phyloP scores from a whole-genome alignment of 2,888 invertebrate species.

The Mythimna impura region DNA sequence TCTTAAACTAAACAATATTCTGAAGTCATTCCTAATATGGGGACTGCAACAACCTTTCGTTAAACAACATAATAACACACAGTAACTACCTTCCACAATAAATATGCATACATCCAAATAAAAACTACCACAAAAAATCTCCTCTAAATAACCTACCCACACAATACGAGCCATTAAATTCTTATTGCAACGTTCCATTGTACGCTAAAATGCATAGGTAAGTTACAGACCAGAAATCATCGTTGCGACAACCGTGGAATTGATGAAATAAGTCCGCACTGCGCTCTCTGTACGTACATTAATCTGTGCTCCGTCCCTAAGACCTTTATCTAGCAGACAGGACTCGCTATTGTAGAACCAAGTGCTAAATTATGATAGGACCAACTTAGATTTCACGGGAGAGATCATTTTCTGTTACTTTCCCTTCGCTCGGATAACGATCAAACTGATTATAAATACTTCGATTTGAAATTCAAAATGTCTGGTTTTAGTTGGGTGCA shows the following conservation, averaged over 20 bases:
- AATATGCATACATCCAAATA: constrained; percentile 5
- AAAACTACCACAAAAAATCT: constrained; percentile 49
- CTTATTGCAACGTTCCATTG: constrained; percentile 66
- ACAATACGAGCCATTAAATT: constrained; percentile 56
- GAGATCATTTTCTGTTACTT: constrained; percentile 75
- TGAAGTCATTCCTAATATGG: neutral
- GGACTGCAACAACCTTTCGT: constrained; percentile 16
- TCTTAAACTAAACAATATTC: neutral
- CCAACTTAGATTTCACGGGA: constrained; percentile 79
- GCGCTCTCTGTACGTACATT: constrained; percentile 67
- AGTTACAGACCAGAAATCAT: constrained; percentile 71
- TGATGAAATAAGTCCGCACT: constrained; percentile 70
- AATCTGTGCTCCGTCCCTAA: constrained; percentile 69
- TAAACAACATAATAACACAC: constrained; percentile 26
- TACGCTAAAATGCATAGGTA: constrained; percentile 72
- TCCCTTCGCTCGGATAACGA: constrained; percentile 76
- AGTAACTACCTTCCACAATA: constrained; percentile 18
- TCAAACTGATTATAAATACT: constrained; percentile 78
- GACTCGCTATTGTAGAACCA: constrained; percentile 80
- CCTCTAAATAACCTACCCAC: constrained; percentile 48
- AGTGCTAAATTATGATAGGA: constrained; percentile 85
- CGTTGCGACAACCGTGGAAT: constrained; percentile 71
- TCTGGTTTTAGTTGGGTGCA: constrained; percentile 69
- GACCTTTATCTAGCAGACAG: constrained; percentile 81
- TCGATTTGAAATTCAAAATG: constrained; percentile 83